Evolutionary conservation across 37 sponge, comb jelly and placozoan genomes (phyloP).

Genomic region (Mnemiopsis leidyi): DNA sequence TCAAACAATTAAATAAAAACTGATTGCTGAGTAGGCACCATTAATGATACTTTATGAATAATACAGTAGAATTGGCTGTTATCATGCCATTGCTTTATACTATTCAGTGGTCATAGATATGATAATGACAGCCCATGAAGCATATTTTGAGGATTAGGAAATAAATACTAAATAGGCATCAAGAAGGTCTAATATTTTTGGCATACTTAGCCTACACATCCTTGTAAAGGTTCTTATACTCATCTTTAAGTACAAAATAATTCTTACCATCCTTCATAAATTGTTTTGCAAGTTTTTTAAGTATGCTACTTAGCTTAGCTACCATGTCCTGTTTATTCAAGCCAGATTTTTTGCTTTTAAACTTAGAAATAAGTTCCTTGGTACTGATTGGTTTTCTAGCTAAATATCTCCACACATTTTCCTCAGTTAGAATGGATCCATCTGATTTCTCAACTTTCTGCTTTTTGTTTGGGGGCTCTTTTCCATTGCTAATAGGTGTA

Average conservation of each 20-base stretch:
- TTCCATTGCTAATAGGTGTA: not conserved
- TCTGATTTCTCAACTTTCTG: slow-evolving; percentile 62
- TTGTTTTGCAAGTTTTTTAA: slow-evolving; percentile 68
- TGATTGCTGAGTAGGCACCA: too few relatives aligned
- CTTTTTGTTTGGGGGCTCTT: slow-evolving; percentile 70
- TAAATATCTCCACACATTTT: slow-evolving; percentile 80
- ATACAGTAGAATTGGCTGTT: too few relatives aligned
- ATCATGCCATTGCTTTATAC: too few relatives aligned
- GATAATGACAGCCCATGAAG: too few relatives aligned
- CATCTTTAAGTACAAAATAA: slow-evolving; percentile 25
- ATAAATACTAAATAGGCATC: too few relatives aligned
- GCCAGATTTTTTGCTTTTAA: slow-evolving; percentile 74
- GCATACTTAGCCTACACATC: too few relatives aligned
- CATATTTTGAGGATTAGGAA: too few relatives aligned
- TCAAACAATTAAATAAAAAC: too few relatives aligned
- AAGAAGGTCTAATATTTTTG: too few relatives aligned
- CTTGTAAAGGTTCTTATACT: slow-evolving; percentile 41
- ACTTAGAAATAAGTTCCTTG: slow-evolving; percentile 81
- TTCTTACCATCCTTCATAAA: slow-evolving; percentile 22
- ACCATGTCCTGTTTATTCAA: slow-evolving; percentile 75
- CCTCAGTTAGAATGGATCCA: slow-evolving; percentile 69
- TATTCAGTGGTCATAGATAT: too few relatives aligned
- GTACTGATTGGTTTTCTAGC: slow-evolving; percentile 82
- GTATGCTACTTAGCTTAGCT: slow-evolving; percentile 68
- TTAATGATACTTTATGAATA: too few relatives aligned